These are phyloP conservation scores for Parambassis ranga DNA, from an alignment of 2,797 vertebrate genomes.

Conservation along the genomic window DNA sequence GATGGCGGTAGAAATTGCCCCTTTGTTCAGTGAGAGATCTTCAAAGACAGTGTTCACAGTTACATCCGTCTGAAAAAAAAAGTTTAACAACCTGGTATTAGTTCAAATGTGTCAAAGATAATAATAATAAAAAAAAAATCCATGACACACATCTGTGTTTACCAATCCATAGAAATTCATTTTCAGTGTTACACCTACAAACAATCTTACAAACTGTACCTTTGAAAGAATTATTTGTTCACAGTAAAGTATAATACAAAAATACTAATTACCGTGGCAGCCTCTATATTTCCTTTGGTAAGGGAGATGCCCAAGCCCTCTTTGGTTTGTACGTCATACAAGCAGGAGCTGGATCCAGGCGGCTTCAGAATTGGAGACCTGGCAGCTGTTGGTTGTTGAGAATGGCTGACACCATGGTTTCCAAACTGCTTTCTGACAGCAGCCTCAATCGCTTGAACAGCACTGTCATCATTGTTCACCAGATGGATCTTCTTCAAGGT, in stretches of 20 bases:
- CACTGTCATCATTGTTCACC: constrained; percentile 70
- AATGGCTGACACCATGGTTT: constrained; percentile 1
- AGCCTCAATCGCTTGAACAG: constrained; percentile 61
- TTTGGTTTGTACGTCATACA: constrained; percentile 62
- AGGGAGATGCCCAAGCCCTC: constrained; percentile 82
- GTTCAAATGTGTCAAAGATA: neutral
- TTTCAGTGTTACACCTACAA: too few species aligned
- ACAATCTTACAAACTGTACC: too few species aligned
- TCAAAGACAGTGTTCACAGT: constrained; percentile 80
- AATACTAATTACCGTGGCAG: constrained; percentile 77
- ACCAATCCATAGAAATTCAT: too few species aligned
- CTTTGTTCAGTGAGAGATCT: constrained; percentile 75
- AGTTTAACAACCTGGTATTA: neutral
- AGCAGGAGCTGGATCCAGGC: neutral
- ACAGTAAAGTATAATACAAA: neutral
- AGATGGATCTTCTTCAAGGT: constrained; percentile 81
- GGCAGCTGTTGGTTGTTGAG: neutral
- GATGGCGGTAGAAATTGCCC: constrained; percentile 83
- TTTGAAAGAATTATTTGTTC: neutral
- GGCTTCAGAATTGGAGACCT: neutral
- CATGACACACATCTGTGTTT: too few species aligned
- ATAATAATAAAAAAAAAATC: too few species aligned
- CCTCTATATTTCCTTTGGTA: constrained; percentile 73
- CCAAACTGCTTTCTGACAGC: constrained; percentile 68
- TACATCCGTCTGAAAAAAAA: constrained; percentile 78